Percentiles rank a stretch among this genome's conserved stretches.
Conservation (phyloP, 2,113 vertebrate species). For the Poecilia latipinna region DNA sequence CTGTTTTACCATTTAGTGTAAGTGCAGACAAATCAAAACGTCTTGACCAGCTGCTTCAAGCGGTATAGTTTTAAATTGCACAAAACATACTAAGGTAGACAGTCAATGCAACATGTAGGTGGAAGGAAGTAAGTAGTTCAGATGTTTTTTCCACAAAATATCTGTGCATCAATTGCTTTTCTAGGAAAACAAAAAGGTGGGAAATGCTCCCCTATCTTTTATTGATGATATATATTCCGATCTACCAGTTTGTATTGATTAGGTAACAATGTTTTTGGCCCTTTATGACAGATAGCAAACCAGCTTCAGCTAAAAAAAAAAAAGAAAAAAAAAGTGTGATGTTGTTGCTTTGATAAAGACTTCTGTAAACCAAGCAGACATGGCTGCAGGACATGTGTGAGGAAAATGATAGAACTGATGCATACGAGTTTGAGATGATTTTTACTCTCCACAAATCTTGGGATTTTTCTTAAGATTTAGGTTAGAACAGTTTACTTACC, state of each 20-base stretch:
- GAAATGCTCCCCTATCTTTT: slow-evolving; percentile 58
- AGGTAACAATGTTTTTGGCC: slow-evolving; percentile 69
- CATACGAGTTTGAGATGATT: background rate
- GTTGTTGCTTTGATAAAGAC: slow-evolving; percentile 57
- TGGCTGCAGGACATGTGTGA: slow-evolving; percentile 36
- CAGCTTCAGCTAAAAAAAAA: slow-evolving; percentile 4
- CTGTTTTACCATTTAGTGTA: background rate
- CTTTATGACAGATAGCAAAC: slow-evolving; percentile 59
- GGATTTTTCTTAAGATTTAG: background rate
- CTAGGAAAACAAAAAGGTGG: slow-evolving; percentile 47
- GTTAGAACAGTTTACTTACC: too few relatives aligned
- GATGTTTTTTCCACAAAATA: slow-evolving; percentile 40
- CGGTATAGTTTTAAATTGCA: background rate
- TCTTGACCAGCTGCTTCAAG: slow-evolving; percentile 74
- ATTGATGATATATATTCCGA: slow-evolving; percentile 79
- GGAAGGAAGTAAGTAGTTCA: slow-evolving; percentile 42
- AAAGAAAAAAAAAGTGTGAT: slow-evolving; percentile 60
- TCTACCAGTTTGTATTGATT: slow-evolving; percentile 80
- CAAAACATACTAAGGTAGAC: background rate
- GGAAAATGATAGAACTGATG: background rate
- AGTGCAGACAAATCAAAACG: slow-evolving; percentile 12
- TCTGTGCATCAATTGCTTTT: slow-evolving; percentile 39
- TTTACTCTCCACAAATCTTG: background rate
- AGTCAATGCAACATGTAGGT: slow-evolving; percentile 30
- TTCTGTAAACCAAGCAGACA: slow-evolving; percentile 46